A percentile compares a stretch with the other conserved stretches of the same genome.
Conservation (phyloP, 1,140 invertebrate genomes). For the Cylas formicarius region DNA sequence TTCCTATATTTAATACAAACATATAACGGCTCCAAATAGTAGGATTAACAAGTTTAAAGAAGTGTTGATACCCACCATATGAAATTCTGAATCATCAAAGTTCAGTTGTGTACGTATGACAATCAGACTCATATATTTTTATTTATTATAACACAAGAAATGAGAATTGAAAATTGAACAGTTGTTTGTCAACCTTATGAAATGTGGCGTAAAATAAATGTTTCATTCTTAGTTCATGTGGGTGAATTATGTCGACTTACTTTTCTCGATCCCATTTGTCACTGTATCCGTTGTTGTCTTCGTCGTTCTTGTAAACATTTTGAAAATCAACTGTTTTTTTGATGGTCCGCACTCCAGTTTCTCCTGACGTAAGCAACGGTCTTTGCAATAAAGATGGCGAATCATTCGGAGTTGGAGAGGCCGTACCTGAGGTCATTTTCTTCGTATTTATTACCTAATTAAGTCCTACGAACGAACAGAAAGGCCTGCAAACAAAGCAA, state of each 20-base stretch:
- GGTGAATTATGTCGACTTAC: slow-evolving; percentile 16
- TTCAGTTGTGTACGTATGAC: too few relatives aligned
- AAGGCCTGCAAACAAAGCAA: slow-evolving; percentile 10
- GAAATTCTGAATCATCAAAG: too few relatives aligned
- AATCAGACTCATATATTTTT: too few relatives aligned
- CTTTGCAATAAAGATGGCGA: slow-evolving; percentile 34
- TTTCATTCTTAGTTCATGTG: neutral
- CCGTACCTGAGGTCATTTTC: slow-evolving; percentile 36
- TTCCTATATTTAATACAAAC: too few relatives aligned
- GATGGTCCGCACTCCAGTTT: slow-evolving; percentile 7
- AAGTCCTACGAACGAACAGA: too few relatives aligned
- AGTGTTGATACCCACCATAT: too few relatives aligned
- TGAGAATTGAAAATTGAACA: too few relatives aligned
- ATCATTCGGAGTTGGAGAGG: slow-evolving; percentile 34
- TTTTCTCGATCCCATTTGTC: slow-evolving; percentile 24
- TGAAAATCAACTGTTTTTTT: slow-evolving; percentile 31
- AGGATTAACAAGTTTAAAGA: too few relatives aligned
- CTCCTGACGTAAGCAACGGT: slow-evolving; percentile 26
- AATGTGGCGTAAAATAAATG: neutral
- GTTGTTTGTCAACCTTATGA: too few relatives aligned
- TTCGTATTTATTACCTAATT: slow-evolving; percentile 10
- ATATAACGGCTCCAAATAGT: too few relatives aligned
- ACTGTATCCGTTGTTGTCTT: slow-evolving; percentile 14
- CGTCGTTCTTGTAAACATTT: slow-evolving; percentile 14
- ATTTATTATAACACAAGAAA: too few relatives aligned